These are phyloP conservation scores for Sycophila sp. DNA, from an alignment of 1,140 invertebrate species.

Conservation along the genomic window DNA sequence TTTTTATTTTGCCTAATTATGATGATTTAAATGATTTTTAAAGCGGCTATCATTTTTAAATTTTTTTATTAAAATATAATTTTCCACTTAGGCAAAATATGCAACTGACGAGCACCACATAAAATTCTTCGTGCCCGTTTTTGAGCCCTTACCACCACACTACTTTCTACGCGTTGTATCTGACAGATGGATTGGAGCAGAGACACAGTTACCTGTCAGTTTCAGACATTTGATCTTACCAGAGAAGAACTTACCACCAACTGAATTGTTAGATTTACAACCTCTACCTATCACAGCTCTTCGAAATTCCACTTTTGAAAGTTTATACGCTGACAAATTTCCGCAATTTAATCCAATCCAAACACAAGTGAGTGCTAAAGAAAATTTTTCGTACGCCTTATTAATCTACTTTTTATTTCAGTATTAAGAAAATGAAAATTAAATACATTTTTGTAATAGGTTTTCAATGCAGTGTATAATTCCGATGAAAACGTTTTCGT, in stretches of 20 bases:
- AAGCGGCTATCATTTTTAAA: neutral
- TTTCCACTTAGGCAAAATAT: constrained; percentile 77
- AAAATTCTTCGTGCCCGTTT: constrained; percentile 98
- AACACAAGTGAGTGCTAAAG: constrained; percentile 78
- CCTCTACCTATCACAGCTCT: constrained; percentile 90
- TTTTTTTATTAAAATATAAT: neutral
- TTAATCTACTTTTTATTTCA: too few species aligned
- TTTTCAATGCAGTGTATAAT: constrained; percentile 99
- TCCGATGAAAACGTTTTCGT: constrained; percentile 99
- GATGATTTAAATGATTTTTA: too few species aligned
- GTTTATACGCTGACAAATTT: constrained; percentile 86
- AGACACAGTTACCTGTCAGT: constrained; percentile 96
- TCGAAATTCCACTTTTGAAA: constrained; percentile 86
- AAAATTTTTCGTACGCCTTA: too few species aligned
- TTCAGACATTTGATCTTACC: constrained; percentile 97
- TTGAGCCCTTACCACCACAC: constrained; percentile 97
- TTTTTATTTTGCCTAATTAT: too few species aligned
- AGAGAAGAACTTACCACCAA: constrained; percentile 97
- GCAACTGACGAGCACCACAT: constrained; percentile 93
- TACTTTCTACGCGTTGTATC: constrained; percentile 92
- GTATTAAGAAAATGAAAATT: neutral
- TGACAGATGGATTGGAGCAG: constrained; percentile 89
- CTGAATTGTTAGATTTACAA: constrained; percentile 97
- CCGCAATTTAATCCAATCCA: constrained; percentile 99
- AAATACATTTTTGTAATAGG: constrained; percentile 56